Percentiles rank a stretch among this genome's conserved stretches.
Evolutionary conservation across 2,888 invertebrate species (phyloP).

Genomic region (Phania funesta): DNA sequence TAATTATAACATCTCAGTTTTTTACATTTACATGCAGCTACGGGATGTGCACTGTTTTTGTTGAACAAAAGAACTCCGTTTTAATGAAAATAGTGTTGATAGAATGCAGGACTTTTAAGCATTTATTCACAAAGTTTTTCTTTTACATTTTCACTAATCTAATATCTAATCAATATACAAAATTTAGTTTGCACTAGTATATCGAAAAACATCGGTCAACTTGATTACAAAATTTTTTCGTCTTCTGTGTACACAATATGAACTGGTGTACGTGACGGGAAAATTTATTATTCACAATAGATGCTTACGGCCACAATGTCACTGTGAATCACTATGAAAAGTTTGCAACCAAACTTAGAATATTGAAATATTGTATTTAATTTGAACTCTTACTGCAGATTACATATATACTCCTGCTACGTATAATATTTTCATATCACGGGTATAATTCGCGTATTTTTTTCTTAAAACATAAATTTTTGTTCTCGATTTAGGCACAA

Average conservation of each 20-base stretch:
- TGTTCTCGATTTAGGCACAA: too few relatives aligned
- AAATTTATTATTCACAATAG: constrained; percentile 60
- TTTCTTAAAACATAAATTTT: too few relatives aligned
- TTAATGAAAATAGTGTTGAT: not conserved
- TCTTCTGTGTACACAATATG: constrained; percentile 47
- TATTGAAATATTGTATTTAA: too few relatives aligned
- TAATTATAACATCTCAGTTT: not conserved
- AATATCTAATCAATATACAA: not conserved
- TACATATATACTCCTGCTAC: too few relatives aligned
- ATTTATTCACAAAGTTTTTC: not conserved
- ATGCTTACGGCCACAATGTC: not conserved
- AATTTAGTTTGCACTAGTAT: constrained; percentile 11
- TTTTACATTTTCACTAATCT: not conserved
- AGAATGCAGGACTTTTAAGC: not conserved
- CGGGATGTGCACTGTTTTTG: not conserved
- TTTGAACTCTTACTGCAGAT: too few relatives aligned
- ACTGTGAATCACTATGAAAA: constrained; percentile 19
- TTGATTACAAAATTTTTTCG: constrained; percentile 44
- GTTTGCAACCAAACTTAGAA: not conserved
- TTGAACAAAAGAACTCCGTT: constrained; percentile 1
- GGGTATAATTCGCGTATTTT: too few relatives aligned
- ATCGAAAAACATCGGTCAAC: constrained; percentile 9
- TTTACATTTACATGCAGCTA: not conserved
- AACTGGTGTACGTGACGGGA: constrained; percentile 65
- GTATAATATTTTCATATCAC: too few relatives aligned